phyloP scores from a whole-genome alignment of 2,797 vertebrate species.

The Pseudochaenichthys georgianus region DNA sequence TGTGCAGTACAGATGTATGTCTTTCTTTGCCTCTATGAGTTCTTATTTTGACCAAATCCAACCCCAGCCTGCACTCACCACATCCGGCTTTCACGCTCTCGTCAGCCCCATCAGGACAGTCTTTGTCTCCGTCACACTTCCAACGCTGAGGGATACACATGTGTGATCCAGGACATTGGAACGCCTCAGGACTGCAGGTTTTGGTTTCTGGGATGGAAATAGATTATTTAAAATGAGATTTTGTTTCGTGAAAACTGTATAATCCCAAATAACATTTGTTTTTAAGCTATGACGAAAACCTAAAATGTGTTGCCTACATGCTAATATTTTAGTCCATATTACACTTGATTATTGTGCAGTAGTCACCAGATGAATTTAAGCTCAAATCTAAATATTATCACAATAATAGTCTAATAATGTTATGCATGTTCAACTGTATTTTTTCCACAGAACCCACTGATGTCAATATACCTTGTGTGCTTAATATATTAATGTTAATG shows the following conservation, averaged over 20 bases:
- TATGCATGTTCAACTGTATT: background rate
- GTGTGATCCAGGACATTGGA: slow-evolving; percentile 92
- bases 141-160: slow-evolving; percentile 92
- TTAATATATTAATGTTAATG: fast-evolving
- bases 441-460: slow-evolving; percentile 1
- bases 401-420: background rate
- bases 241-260: background rate
- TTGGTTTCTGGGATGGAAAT: slow-evolving; percentile 83
- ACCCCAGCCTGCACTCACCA: slow-evolving; percentile 80
- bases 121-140: slow-evolving; percentile 96
- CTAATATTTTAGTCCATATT: background rate
- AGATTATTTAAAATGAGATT: background rate
- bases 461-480: background rate
- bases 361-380: background rate
- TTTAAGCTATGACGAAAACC: background rate
- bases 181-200: slow-evolving; percentile 91
- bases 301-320: background rate
- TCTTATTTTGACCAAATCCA: background rate
- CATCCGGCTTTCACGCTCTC: slow-evolving; percentile 95
- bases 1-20: background rate
- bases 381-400: background rate
- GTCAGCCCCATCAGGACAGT: slow-evolving; percentile 94
- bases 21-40: background rate
- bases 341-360: background rate
- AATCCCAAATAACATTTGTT: background rate